Base-by-base conservation (phyloP, 2,888 invertebrate genomes). In the Andrena marginata region DNA sequence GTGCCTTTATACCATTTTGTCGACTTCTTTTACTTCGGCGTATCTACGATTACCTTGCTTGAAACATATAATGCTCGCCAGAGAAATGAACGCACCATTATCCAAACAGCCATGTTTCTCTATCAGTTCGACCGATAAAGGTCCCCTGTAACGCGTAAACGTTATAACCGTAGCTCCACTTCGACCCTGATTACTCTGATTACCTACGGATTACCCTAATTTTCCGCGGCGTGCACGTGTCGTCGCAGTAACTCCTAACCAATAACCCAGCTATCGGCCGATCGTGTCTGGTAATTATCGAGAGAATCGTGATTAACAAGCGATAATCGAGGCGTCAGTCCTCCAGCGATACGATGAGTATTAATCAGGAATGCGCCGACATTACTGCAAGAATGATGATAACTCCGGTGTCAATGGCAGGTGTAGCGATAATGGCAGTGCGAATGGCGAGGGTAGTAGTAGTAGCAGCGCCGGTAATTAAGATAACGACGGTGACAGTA, bases 401-500 rank as follows among this genome's bases (percentile, higher is more conserved):
- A 73, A 65, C 64, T 59, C 29, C 48, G 26, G 42, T 35, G 54
- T 10, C 70, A 78, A 26, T 48, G 65, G 59, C 69, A 71, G 48
- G 67, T 26, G 49, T 48, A 62, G 31, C 29, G 75, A 75, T 74
- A 76, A 79, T 77, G 33, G 62, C 60, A 70, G 31, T 31, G 16
- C 6, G 7, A 6, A n/a, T 31, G 20, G 10, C 26, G 65, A 20
- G 5, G 69, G 33, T 70, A 29, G 73, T 64, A 63, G 31, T 69
- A 51, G 26, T 63, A 71, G 54, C n/a, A 42, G 26, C 69, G 76
- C 35, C 73, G 60, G 78, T 80, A 85, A 83, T 84, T 85, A 84
- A 87, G 88, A 87, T 87, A 87, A 86, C 80, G 68, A 51, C 20
- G 56, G 63, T 77, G 78, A 64, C 82, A 73, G 74, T 72, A 81